phyloP scores from a whole-genome alignment of 2,797 vertebrate species.

The Vireo griseus region DNA sequence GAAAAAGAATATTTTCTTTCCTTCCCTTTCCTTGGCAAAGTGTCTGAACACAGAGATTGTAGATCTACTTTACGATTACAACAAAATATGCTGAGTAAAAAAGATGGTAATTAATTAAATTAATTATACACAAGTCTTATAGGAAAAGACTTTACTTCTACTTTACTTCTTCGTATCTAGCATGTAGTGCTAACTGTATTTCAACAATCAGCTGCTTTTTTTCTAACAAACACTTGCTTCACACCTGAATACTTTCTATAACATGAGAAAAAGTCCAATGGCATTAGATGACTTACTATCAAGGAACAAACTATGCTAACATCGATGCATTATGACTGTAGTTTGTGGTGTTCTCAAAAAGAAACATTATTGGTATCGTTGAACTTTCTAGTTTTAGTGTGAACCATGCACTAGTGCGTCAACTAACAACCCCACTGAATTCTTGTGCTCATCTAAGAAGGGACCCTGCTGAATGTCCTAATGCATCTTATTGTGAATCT shows the following conservation, averaged over 20 bases:
- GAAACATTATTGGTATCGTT: slow-evolving; percentile 5
- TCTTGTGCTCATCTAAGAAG: slow-evolving; percentile 74
- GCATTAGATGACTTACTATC: slow-evolving; percentile 21
- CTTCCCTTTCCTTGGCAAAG: slow-evolving; percentile 36
- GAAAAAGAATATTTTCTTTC: slow-evolving; percentile 70
- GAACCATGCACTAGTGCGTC: slow-evolving; percentile 74
- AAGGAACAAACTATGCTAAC: slow-evolving; percentile 30
- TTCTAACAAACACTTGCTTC: background rate
- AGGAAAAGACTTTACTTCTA: slow-evolving; percentile 40
- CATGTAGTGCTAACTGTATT: background rate
- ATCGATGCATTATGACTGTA: slow-evolving; percentile 12
- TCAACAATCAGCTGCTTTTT: slow-evolving; percentile 6
- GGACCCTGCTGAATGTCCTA: slow-evolving; percentile 80
- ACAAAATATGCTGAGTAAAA: slow-evolving; percentile 65
- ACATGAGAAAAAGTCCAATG: background rate
- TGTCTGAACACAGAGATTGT: slow-evolving; percentile 68
- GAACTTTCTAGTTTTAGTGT: slow-evolving; percentile 54
- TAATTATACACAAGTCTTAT: background rate
- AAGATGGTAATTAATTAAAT: slow-evolving; percentile 63
- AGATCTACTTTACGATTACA: slow-evolving; percentile 70
- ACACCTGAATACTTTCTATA: background rate
- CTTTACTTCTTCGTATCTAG: background rate
- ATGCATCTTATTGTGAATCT: slow-evolving; percentile 81
- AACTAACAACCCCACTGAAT: slow-evolving; percentile 77
- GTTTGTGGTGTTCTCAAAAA: slow-evolving; percentile 24